Percentiles rank a stretch among this genome's conserved stretches.
Conservation (phyloP, 1,140 invertebrate species). For the Probaryconus sp. region DNA sequence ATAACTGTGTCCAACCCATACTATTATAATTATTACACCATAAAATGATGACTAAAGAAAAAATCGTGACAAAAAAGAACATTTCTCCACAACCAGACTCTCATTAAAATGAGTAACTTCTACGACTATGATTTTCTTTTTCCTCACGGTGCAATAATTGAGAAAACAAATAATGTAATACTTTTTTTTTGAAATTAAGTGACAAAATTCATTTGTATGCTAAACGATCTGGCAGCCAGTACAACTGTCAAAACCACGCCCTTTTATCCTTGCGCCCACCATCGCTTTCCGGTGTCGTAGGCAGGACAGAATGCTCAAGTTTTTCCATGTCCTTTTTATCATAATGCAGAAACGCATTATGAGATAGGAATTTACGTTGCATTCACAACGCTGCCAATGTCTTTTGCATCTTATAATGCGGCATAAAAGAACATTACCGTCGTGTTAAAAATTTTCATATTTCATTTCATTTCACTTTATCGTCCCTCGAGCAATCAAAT, state of each 20-base stretch:
- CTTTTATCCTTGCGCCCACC: conserved; percentile 64
- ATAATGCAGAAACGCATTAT: conserved; percentile 25
- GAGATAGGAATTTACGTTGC: conserved; percentile 20
- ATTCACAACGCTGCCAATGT: neutral
- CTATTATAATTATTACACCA: too few species aligned
- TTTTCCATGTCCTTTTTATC: conserved; percentile 45
- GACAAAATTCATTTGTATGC: conserved; percentile 47
- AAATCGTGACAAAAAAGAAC: too few species aligned
- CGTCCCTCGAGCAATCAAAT: too few species aligned
- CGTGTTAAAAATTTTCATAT: too few species aligned
- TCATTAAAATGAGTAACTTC: too few species aligned
- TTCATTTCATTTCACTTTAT: too few species aligned
- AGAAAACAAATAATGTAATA: conserved; percentile 21
- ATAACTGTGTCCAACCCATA: too few species aligned
- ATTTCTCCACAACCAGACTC: too few species aligned
- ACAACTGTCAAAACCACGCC: conserved; percentile 75
- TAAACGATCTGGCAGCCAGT: conserved; percentile 44
- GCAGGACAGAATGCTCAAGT: conserved; percentile 33
- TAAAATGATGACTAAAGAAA: too few species aligned
- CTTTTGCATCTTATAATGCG: neutral
- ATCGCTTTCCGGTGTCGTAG: conserved; percentile 52
- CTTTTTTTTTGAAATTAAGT: conserved; percentile 21
- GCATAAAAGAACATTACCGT: too few species aligned
- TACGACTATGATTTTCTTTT: too few species aligned
- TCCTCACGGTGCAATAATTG: conserved; percentile 3